Evolutionary conservation across 2,888 invertebrate genomes (phyloP).

Genomic region (Cryptus viduatorius): DNA sequence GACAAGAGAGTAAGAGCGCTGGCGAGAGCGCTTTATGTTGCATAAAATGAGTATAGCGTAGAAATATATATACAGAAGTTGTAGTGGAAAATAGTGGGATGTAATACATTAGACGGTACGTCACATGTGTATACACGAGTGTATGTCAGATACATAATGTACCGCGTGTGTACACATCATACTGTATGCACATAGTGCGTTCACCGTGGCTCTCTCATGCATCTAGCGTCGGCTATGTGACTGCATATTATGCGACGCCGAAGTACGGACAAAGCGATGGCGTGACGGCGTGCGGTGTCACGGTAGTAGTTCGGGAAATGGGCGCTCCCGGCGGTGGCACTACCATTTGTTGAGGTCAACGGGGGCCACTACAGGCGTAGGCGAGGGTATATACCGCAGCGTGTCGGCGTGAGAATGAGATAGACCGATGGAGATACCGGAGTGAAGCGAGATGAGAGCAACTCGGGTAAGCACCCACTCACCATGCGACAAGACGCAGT

Average conservation of each 20-base stretch:
- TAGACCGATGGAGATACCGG: slow-evolving; percentile 47
- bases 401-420: slow-evolving; percentile 24
- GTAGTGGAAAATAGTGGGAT: slow-evolving; percentile 27
- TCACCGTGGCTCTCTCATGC: slow-evolving; percentile 30
- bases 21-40: slow-evolving; percentile 11
- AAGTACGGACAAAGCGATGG: slow-evolving; percentile 67
- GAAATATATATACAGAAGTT: not conserved
- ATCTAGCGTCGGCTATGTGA: slow-evolving; percentile 52
- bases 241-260: slow-evolving; percentile 62
- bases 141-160: slow-evolving; percentile 13
- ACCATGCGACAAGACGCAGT: slow-evolving; percentile 65
- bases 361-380: slow-evolving; percentile 39
- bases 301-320: slow-evolving; percentile 69
- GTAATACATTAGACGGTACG: slow-evolving; percentile 3
- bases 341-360: slow-evolving; percentile 67
- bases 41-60: slow-evolving; percentile 37
- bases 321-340: slow-evolving; percentile 64
- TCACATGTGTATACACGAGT: not conserved
- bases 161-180: slow-evolving; percentile 11
- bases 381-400: slow-evolving; percentile 21
- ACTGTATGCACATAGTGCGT: slow-evolving; percentile 46
- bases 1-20: not conserved
- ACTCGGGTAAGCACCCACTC: slow-evolving; percentile 61
- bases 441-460: slow-evolving; percentile 45
- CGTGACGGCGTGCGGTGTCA: slow-evolving; percentile 63